Conservation (phyloP, 1,140 invertebrate species). For the Gonioctena quinquepunctata region DNA sequence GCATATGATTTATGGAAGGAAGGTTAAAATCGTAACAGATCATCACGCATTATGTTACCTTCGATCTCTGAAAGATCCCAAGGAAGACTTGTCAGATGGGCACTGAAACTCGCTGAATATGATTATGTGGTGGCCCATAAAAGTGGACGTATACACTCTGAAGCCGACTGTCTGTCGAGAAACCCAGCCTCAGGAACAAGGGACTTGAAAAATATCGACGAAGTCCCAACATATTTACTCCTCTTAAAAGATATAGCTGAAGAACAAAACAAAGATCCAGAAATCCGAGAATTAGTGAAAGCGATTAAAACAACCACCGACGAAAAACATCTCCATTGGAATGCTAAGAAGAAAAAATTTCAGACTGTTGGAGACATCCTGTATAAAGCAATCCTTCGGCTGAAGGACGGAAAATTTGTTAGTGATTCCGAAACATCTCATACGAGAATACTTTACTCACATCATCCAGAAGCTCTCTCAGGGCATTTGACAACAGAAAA, state of each 20-base stretch:
- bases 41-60: neutral
- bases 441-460: conserved; percentile 11
- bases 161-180: neutral
- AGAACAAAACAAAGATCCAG: neutral
- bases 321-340: neutral
- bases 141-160: neutral
- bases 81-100: neutral
- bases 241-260: neutral
- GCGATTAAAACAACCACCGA: neutral
- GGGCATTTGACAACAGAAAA: conserved; percentile 26
- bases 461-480: conserved; percentile 21
- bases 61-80: neutral
- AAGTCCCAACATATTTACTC: neutral
- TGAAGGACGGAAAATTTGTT: conserved; percentile 23
- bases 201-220: neutral
- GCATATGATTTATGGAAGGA: neutral
- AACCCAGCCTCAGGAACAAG: neutral
- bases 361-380: conserved; percentile 6
- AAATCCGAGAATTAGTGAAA: neutral
- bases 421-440: conserved; percentile 16
- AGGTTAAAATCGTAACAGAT: too few species aligned
- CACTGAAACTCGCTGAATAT: neutral
- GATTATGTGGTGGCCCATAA: neutral
- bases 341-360: conserved; percentile 17
- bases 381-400: too few species aligned